These are phyloP conservation scores for Brachionus asplanchnoidis DNA, from an alignment of 1,140 invertebrate species.

Conservation along the genomic window DNA sequence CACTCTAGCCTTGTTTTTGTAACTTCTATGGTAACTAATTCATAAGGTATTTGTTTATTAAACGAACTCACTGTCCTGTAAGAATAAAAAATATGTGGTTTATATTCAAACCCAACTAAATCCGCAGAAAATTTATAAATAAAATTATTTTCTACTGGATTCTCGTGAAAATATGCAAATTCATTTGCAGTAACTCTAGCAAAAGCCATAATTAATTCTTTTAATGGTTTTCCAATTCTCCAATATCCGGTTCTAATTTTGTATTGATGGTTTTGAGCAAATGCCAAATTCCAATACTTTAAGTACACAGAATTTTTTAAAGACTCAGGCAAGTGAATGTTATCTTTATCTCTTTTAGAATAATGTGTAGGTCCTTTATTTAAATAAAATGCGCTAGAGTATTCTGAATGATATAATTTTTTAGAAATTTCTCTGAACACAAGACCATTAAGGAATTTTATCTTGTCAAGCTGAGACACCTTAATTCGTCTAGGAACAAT, in stretches of 20 bases:
- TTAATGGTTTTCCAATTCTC: no score
- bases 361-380: no score
- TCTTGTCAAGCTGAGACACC: not conserved
- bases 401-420: not conserved
- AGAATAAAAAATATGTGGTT: not conserved
- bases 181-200: no score
- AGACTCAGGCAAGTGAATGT: no score
- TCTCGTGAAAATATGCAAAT: no score
- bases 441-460: not conserved
- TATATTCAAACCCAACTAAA: not conserved
- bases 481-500: not conserved
- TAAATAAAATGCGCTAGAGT: not conserved
- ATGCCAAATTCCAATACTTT: no score
- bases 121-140: not conserved
- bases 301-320: no score
- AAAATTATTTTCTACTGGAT: no score
- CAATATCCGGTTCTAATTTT: no score
- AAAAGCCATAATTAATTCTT: no score
- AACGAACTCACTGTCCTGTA: not conserved
- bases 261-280: no score
- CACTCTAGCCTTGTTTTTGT: not conserved
- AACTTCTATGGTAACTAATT: not conserved
- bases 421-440: not conserved
- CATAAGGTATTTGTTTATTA: not conserved
- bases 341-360: no score